Evolutionary conservation across 2,113 vertebrate genomes (phyloP), one percentile per base, ranked within the genome.

Genomic region (Etheostoma spectabile): DNA sequence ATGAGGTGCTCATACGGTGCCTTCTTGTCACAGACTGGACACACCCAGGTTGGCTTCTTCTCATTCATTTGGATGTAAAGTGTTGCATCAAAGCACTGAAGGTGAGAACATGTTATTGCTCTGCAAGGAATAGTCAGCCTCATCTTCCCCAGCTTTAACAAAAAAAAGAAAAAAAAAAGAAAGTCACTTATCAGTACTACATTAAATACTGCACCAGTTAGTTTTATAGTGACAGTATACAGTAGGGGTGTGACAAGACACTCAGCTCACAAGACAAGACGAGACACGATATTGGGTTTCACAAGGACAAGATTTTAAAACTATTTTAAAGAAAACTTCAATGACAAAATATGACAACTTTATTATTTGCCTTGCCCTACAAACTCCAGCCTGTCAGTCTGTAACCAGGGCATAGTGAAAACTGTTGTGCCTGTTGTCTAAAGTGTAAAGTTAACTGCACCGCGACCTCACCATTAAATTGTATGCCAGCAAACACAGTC

Each of bases 21-120:
- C 83, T 99, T 99, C 93, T 99, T 98, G 89, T 99, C 98, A 79
- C 98, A 99, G 38, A 99, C 98, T 7, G 98, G 98, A 94, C 98
- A 99, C 77, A 99, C 98, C 98, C 98, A 99, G 0, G 98, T 99
- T 4, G 98, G 97, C 73, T 99, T 99, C 93, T 98, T 99, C 69
- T 99, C 98, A 84, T 99, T 99, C 98, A 99, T 99, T 95, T 99
- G 98, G 70, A 99, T 96, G 91, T 99, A 99, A 84, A 99, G 97
- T 64, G 97, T 98, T 79, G 98, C 98, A 84, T 99, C 98, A 49
- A 99, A 99, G 93, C 98, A 99, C 83, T 99, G 98, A 65, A 99
- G 95, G 86, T 99, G 98, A 55, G 97, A 97, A 88, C 98, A 99
- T 10, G 98, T 99, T 63, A 97, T 91, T 5, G 97, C 96, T 46